Evolutionary conservation across 2,888 invertebrate genomes (phyloP).

Genomic region (Pammene aurita): DNA sequence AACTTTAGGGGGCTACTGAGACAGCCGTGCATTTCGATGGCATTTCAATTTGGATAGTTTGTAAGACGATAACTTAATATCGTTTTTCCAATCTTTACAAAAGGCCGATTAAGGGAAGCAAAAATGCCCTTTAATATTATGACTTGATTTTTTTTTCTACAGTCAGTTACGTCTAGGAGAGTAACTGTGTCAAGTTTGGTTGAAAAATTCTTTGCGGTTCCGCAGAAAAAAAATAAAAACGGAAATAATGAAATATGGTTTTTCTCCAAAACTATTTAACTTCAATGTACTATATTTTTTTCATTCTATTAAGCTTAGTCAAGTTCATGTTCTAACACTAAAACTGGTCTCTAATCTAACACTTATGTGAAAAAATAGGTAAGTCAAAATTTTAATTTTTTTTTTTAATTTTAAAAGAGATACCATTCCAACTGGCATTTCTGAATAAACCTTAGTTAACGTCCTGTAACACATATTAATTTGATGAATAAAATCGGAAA

Average conservation of each 20-base stretch:
- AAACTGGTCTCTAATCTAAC: constrained; percentile 1
- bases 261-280: constrained; percentile 2
- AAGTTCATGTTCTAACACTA: neutral
- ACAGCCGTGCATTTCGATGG: too few relatives aligned
- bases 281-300: constrained; percentile 5
- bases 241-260: too few relatives aligned
- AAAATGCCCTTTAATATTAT: neutral
- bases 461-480: constrained; percentile 7
- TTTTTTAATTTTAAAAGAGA: constrained; percentile 5
- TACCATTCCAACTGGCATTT: constrained; percentile 2
- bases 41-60: too few relatives aligned
- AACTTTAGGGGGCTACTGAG: too few relatives aligned
- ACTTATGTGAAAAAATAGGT: too few relatives aligned
- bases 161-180: constrained; percentile 12
- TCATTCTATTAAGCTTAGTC: neutral
- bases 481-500: too few relatives aligned
- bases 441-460: constrained; percentile 3
- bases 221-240: too few relatives aligned
- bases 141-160: too few relatives aligned
- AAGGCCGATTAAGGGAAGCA: too few relatives aligned
- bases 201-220: too few relatives aligned
- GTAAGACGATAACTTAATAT: too few relatives aligned
- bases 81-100: too few relatives aligned
- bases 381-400: constrained; percentile 16
- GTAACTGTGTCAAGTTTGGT: constrained; percentile 9